Evolutionary conservation across 2,888 invertebrate genomes (phyloP).

Genomic region (Drosophila robusta): DNA sequence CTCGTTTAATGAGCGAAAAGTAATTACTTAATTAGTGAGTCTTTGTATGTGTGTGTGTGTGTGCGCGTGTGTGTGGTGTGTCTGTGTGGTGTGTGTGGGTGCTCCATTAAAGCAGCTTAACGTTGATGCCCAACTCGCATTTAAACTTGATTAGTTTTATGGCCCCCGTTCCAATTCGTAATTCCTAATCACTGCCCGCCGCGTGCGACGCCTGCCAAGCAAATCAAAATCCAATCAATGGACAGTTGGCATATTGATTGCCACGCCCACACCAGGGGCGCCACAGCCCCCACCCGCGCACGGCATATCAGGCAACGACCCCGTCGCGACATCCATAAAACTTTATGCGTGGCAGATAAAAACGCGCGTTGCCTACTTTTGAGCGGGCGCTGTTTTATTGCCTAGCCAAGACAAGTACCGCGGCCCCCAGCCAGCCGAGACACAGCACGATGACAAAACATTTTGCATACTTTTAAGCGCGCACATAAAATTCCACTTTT

Average conservation of each 20-base stretch:
- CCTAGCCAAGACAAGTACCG: conserved; percentile 30
- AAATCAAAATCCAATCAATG: conserved; percentile 78
- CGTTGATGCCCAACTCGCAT: conserved; percentile 66
- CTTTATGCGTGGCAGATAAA: conserved; percentile 47
- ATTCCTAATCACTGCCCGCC: conserved; percentile 48
- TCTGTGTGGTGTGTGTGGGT: conserved; percentile 20
- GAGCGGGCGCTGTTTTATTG: conserved; percentile 50
- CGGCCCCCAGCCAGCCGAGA: not conserved
- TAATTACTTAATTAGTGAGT: conserved; percentile 79
- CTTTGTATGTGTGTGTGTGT: conserved; percentile 21
- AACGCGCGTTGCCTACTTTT: conserved; percentile 69
- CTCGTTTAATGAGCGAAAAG: conserved; percentile 78
- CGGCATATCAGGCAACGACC: conserved; percentile 3
- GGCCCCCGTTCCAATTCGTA: conserved; percentile 18
- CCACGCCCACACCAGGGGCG: conserved; percentile 5
- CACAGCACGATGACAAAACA: conserved; percentile 37
- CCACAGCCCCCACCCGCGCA: not conserved
- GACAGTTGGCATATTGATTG: conserved; percentile 73
- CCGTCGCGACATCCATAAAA: conserved; percentile 28
- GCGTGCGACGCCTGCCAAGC: conserved; percentile 42
- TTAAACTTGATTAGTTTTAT: conserved; percentile 79
- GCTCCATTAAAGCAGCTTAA: conserved; percentile 72
- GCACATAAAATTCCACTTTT: conserved; percentile 74
- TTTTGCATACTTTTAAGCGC: conserved; percentile 73
- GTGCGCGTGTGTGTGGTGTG: conserved; percentile 25